Evolutionary conservation across 2,888 invertebrate species (phyloP), one percentile per base, ranked within the genome.

Genomic region (Papilio demoleus): DNA sequence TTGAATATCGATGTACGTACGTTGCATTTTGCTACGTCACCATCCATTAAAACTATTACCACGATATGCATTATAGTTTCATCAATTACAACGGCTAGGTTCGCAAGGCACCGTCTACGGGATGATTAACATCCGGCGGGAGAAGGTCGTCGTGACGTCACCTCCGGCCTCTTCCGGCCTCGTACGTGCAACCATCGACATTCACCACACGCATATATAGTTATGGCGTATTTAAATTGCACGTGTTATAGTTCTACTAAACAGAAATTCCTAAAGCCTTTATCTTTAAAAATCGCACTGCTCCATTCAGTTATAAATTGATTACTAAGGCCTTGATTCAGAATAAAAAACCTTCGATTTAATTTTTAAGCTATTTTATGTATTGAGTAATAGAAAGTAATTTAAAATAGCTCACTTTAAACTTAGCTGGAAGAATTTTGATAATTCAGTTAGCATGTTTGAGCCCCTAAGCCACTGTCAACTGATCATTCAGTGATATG

Each of bases 111-210:
- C 47, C 60, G 65, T 53, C 42, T 56, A 34, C 17, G 84, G 88
- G 86, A 88, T 92, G 90, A 92, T 90, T 92, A 90, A 92, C 91
- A 89, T 91, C 90, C 91, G 90, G 80, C 77, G 80, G 81, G 84
- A 82, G 88, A 89, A 90, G 89, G 89, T 86, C 88, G 89, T 78
- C 74, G 80, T 91, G 90, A 90, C 90, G 91, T 92, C 91, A 90
- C 84, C 85, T 86, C 88, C 86, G 88, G 81, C 81, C 77, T 81
- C 85, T 90, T 92, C 92, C 91, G 89, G 80, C 81, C 81, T 62
- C 67, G 71, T 72, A 78, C 77, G 74, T 74, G 76, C 68, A 47
- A 53, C 59, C 60, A 70, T 74, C 70, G 70, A 64, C 67, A 72
- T 72, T 66, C 68, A 34, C 60, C n/a, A 17, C 68, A 42, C 59